These are phyloP conservation scores for Lophius americanus DNA, from an alignment of 2,797 vertebrate genomes.

Conservation along the genomic window DNA sequence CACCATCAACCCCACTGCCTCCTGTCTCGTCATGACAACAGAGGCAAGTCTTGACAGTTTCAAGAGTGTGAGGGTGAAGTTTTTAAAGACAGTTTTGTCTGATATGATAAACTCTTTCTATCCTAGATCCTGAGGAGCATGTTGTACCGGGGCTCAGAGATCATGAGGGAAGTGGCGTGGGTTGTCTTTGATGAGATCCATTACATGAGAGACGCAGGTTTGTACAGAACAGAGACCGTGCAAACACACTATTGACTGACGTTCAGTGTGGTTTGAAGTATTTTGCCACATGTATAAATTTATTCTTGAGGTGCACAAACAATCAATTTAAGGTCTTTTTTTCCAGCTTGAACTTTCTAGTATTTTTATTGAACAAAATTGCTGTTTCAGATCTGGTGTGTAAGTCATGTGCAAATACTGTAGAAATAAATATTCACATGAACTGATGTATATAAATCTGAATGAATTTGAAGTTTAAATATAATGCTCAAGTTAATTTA, in stretches of 20 bases:
- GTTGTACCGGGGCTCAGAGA: slow-evolving; percentile 98
- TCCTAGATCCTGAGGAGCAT: slow-evolving; percentile 96
- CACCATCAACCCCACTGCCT: slow-evolving; percentile 98
- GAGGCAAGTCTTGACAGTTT: slow-evolving; percentile 81
- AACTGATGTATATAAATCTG: no score
- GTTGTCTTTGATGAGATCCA: slow-evolving; percentile 99
- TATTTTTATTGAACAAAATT: no score
- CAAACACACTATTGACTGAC: neutral
- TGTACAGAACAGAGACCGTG: slow-evolving; percentile 5
- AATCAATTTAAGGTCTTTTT: no score
- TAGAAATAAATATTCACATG: neutral
- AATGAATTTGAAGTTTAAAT: no score
- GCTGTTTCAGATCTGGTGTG: no score
- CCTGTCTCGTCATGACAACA: slow-evolving; percentile 98
- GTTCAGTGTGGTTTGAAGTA: neutral
- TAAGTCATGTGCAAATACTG: neutral
- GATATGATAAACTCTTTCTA: neutral
- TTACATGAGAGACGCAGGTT: slow-evolving; percentile 97
- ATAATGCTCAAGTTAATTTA: no score
- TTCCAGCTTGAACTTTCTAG: no score
- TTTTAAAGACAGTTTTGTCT: neutral
- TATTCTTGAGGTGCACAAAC: no score
- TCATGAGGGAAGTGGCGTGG: slow-evolving; percentile 99
- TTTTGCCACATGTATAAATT: no score
- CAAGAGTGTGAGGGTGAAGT: neutral